Conservation (phyloP, 2,113 vertebrate genomes). For the Gallinago media region DNA sequence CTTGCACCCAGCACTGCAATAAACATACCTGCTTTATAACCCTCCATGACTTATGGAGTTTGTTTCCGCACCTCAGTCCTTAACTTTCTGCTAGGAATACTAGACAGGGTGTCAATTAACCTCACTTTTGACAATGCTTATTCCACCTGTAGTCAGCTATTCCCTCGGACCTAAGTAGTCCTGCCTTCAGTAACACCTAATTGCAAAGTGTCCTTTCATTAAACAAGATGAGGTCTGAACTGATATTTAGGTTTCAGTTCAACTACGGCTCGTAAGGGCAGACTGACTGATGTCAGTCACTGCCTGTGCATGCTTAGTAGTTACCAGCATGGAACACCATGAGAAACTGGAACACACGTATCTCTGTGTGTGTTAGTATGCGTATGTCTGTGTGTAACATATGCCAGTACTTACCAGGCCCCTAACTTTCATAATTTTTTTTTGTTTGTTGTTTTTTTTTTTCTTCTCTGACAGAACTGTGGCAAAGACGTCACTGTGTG, state of each 20-base stretch:
- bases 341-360: fast-evolving
- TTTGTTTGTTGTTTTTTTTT: fast-evolving
- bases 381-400: fast-evolving
- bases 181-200: not conserved
- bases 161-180: not conserved
- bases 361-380: not conserved
- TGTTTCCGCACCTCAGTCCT: too few relatives aligned
- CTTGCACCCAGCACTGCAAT: too few relatives aligned
- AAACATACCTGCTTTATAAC: too few relatives aligned
- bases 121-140: not conserved
- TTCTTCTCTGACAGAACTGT: not conserved
- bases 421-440: not conserved
- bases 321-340: not conserved
- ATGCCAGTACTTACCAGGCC: not conserved
- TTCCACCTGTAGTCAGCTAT: not conserved
- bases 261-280: not conserved
- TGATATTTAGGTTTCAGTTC: not conserved
- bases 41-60: too few relatives aligned
- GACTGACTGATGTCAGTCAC: not conserved
- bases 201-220: not conserved
- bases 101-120: not conserved
- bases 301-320: too few relatives aligned
- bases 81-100: not conserved
- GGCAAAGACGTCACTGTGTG: not conserved
- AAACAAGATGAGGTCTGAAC: not conserved